Evolutionary conservation across 2,888 invertebrate species (phyloP), one percentile per base, ranked within the genome.

Genomic region (Achlya flavicornis): DNA sequence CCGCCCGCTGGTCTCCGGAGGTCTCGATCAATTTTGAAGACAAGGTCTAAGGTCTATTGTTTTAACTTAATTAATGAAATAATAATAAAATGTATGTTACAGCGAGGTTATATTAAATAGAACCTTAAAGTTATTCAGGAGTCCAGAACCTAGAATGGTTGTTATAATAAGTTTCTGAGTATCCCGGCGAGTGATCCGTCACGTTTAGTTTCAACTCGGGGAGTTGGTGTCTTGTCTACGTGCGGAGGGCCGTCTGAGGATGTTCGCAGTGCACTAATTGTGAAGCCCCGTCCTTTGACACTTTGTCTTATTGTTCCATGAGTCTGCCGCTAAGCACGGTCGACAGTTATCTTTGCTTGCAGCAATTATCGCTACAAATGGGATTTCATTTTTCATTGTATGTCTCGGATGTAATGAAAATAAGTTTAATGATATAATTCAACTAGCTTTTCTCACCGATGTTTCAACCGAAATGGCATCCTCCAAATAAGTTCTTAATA

Each of bases 251-350:
- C 77, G 88, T 87, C 87, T 87, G 84, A 88, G 87, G 79, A 79
- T 78, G 72, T 74, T 76, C 78, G 72, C 79, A 80, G 80, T 78
- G 83, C 83, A 78, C 86, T 89, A 87, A 89, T 89, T 89, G 88
- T 86, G 85, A 84, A 80, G 72, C 76, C 77, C 78, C 77, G 73
- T 72, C 67, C 73, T 71, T 74, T 70, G 64, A 61, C 65, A 66
- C 72, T 53, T 53, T 66, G 67, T 61, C 69, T 66, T 67, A 70
- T 67, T 68, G 66, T 68, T 63, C 58, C 68, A 64, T 64, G 66
- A 66, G 63, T 53, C 53, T 19, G 53, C 19, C 53, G 19, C 53
- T 19, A 53, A 19, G 53, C 53, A 53, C 53, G 10, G 16, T 10
- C 53, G 19, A 14, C 53, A 48, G 53, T 19, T 53, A 53, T 41